phyloP scores from a whole-genome alignment of 2,797 vertebrate species.

The Chromis chromis region DNA sequence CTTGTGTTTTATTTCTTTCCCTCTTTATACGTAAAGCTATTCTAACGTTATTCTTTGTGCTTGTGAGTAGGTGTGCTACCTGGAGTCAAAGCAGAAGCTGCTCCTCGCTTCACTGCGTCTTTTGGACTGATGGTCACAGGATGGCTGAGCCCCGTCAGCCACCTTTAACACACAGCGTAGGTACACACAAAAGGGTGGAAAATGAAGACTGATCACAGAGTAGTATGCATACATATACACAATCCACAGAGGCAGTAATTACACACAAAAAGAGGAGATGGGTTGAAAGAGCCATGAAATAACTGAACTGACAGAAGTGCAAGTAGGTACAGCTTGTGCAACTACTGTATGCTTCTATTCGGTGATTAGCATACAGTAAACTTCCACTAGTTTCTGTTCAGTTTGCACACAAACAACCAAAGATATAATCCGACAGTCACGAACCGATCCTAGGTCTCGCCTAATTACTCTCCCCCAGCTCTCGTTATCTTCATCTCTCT shows the following conservation, averaged over 20 bases:
- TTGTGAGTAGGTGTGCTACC: slow-evolving; percentile 79
- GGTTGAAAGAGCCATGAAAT: no score
- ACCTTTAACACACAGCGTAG: slow-evolving; percentile 58
- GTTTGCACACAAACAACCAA: slow-evolving; percentile 18
- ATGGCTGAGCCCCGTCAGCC: slow-evolving; percentile 81
- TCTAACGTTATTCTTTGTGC: not conserved
- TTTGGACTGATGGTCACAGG: slow-evolving; percentile 83
- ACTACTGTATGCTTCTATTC: not conserved
- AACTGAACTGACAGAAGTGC: no score
- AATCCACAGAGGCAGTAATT: not conserved
- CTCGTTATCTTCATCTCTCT: slow-evolving; percentile 70
- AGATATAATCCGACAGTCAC: slow-evolving; percentile 27
- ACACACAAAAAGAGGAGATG: not conserved
- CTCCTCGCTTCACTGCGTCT: slow-evolving; percentile 85
- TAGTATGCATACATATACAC: not conserved
- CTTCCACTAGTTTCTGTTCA: not conserved
- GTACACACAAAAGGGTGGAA: not conserved
- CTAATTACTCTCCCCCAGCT: slow-evolving; percentile 64
- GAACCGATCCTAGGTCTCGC: slow-evolving; percentile 41
- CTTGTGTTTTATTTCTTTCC: not conserved
- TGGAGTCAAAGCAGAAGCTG: slow-evolving; percentile 96
- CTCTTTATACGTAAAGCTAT: not conserved
- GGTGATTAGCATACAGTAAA: not conserved
- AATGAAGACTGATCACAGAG: not conserved
- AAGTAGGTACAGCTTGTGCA: not conserved